phyloP scores from a whole-genome alignment of 2,113 vertebrate species.

The Girardinichthys multiradiatus region DNA sequence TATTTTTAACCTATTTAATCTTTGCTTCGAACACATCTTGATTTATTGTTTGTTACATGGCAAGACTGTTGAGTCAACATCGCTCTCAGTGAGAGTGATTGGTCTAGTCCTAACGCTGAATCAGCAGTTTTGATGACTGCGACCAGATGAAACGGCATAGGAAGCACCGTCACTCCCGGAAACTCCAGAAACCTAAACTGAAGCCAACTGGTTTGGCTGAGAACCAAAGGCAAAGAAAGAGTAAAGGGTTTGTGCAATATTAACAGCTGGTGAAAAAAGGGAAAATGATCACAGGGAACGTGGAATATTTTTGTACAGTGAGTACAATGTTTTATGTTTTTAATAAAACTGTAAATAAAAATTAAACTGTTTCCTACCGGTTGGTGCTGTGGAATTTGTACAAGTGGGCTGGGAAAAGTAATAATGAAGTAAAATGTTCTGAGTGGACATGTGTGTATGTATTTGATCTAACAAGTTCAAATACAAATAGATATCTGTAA shows the following conservation, averaged over 20 bases:
- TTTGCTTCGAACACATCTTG: not conserved
- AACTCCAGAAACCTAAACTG: slow-evolving; percentile 22
- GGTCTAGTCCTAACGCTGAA: not conserved
- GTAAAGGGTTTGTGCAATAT: slow-evolving; percentile 30
- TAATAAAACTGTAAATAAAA: slow-evolving; percentile 37
- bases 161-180: slow-evolving; percentile 7
- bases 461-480: not conserved
- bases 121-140: not conserved
- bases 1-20: not conserved
- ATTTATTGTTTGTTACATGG: not conserved
- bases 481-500: not conserved
- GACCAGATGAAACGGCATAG: not conserved
- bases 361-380: slow-evolving; percentile 2
- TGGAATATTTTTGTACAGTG: slow-evolving; percentile 51
- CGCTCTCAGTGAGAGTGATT: not conserved
- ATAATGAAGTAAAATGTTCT: not conserved
- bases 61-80: not conserved
- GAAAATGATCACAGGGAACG: slow-evolving; percentile 1
- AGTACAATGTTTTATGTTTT: slow-evolving; percentile 34
- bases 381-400: slow-evolving; percentile 14
- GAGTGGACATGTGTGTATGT: not conserved
- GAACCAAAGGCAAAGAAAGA: slow-evolving; percentile 1
- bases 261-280: not conserved
- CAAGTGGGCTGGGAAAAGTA: not conserved
- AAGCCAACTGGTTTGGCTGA: slow-evolving; percentile 3